Base-by-base conservation (phyloP, 2,888 invertebrate species). In the Limenitis camilla region DNA sequence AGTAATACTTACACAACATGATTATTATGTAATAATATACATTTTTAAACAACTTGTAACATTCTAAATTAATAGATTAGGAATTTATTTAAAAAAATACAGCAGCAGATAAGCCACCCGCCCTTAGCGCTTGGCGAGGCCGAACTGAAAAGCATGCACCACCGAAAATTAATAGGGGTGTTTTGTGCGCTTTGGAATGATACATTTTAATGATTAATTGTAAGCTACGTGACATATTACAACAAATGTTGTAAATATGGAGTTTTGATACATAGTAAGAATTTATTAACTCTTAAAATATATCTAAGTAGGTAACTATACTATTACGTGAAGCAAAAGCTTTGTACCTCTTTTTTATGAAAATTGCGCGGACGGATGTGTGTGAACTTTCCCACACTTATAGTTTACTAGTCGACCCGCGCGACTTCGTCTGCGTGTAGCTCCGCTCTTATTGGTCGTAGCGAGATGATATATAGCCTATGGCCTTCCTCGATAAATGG, bases 101-200 rank as follows among this genome's bases (percentile, higher is more conserved):
- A 28, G 27, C 61, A 19, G 49, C 49, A 40, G 29, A 43, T 38
- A 44, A 29, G 8, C 59, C 67, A 62, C 64, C 70, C 76, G 68
- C 67, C 72, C 68, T 65, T 48, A 61, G 59, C 65, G 72, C 64
- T 67, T 58, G 58, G 44, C 66, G 66, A 65, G 60, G 55, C 64
- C 68, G 62, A 70, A 68, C 67, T 66, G 67, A 29, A 50, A 49
- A 27, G 19, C 29, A 11, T 51, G 46, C 28, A 46, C 40, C 35
- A 49, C 31, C 38, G 48, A 45, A 42, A 40, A 9, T 35, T 49
- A 43, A 36, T 35, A 36, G 45, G 8, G 35, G 45, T 45, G 35
- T 11, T 36, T 36, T 36, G 11, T 45, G 35, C 45, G 45, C n/a
- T 51, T 33, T 5, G 29, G 7, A 43, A 30, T 19, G 33, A 6